Base-by-base conservation (phyloP, 2,797 vertebrate species). In the Onychomys leucogaster region DNA sequence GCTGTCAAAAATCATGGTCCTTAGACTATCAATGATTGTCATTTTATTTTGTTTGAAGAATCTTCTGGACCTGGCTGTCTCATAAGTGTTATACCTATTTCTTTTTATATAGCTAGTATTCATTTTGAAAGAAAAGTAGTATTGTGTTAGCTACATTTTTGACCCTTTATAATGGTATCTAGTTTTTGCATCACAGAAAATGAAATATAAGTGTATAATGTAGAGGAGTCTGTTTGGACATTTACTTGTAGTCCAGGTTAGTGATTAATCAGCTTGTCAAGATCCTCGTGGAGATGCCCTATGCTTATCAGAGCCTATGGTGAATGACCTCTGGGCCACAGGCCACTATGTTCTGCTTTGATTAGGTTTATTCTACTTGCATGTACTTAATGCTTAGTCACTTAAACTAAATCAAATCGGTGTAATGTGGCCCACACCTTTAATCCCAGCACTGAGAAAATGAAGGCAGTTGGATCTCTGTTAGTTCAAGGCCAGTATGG, bases 31-130 rank as follows among this genome's bases (percentile, higher is more conserved):
- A 37, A 41, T 32, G 29, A 37, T 46, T 37, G 32, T 61, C 34
- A 14, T 41, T 95, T 90, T 37, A 27, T 55, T 95, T 65, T 92
- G 69, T 67, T 71, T 92, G 41, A 93, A 92, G 93, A 82, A 93
- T 76, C 41, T 78, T n/a, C 67, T 90, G n/a, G n/a, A 32, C 23
- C 25, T 29, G 91, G 59, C 34, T 94, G 46, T 77, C 81, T 67
- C 46, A 94, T 61, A 85, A 76, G 41, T 61, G 52, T 29, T 59
- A 8, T 32, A 14, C 25, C 49, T 95, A 12, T 92, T 92, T 81
- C 59, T 92, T 89, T 67, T 92, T 89, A 59, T 16, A 84, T 16
- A 84, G 10, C 23, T 92, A 77, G 25, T 69, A 32, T 93, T 89
- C 32, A 65, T 94, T 91, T 92, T 37, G 67, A 90, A 94, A 91